Percentiles rank a stretch among this genome's conserved stretches.
Conservation (phyloP, 2,113 vertebrate genomes). For the Antidorcas marsupialis region DNA sequence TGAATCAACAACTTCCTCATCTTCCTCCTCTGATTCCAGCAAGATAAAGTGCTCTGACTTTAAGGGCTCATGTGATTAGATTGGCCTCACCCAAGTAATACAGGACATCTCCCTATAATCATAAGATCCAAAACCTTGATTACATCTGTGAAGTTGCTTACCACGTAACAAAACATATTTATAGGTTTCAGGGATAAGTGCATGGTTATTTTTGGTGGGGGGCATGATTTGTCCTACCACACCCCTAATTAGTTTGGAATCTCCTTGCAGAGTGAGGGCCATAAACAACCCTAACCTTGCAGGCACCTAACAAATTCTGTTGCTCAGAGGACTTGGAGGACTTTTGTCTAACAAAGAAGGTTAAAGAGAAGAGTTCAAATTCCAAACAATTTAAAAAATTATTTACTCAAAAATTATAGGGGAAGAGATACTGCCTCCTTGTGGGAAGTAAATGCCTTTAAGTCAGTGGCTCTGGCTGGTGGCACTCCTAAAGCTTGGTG, state of each 20-base stretch:
- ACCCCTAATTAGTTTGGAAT: neutral
- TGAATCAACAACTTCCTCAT: neutral
- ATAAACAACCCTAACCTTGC: neutral
- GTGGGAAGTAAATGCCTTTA: neutral
- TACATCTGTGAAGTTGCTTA: neutral
- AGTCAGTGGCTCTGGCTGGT: neutral
- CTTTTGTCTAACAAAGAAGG: neutral
- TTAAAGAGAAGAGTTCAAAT: neutral
- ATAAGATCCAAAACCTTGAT: neutral
- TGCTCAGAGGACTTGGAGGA: neutral
- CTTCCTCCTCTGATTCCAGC: neutral
- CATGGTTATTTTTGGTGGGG: neutral
- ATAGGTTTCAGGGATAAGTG: neutral
- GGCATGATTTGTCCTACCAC: neutral
- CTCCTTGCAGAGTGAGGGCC: neutral
- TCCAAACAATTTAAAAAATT: neutral
- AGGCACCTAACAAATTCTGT: neutral
- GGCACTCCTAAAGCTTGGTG: neutral
- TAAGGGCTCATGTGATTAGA: neutral
- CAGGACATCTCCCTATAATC: neutral
- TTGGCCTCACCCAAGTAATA: neutral
- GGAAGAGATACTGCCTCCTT: neutral
- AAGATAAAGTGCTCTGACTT: neutral
- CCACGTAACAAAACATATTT: neutral
- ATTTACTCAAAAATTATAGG: neutral